Conservation (phyloP, 2,113 vertebrate species). For the Lycaon pictus region DNA sequence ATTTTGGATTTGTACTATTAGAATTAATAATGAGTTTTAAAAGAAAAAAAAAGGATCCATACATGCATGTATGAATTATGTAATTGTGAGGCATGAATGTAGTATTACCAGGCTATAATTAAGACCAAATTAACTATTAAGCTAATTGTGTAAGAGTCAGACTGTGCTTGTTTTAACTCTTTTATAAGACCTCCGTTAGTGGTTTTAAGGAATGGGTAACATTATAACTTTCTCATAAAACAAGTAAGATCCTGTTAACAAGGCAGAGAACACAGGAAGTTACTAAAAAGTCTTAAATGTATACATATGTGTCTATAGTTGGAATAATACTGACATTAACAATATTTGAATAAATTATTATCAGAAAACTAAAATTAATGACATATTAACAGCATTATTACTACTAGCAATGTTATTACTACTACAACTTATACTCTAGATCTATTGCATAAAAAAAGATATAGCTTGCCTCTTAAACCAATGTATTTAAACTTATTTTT, state of each 20-base stretch:
- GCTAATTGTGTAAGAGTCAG: conserved; percentile 9
- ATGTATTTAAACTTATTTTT: conserved; percentile 37
- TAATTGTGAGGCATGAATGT: conserved; percentile 64
- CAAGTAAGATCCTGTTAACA: conserved; percentile 65
- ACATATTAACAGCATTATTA: neutral
- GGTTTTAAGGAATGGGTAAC: conserved; percentile 48
- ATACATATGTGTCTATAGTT: conserved; percentile 6
- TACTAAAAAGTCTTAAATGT: conserved; percentile 58
- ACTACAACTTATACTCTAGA: neutral
- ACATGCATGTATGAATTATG: conserved; percentile 69
- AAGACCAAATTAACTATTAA: conserved; percentile 70
- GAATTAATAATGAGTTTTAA: conserved; percentile 41
- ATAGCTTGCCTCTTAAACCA: neutral
- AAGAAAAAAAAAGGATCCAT: conserved; percentile 51
- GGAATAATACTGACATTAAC: conserved; percentile 38
- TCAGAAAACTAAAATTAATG: conserved; percentile 39
- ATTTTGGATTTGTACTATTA: conserved; percentile 19
- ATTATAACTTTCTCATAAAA: conserved; percentile 64
- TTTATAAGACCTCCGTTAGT: conserved; percentile 21
- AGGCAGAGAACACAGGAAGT: conserved; percentile 26
- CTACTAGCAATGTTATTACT: neutral
- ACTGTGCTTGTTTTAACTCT: conserved; percentile 39
- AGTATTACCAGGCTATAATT: conserved; percentile 59
- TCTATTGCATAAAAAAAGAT: neutral
- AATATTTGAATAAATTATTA: conserved; percentile 52